Evolutionary conservation across 2,888 invertebrate species (phyloP).

Genomic region (Dryococelus australis): DNA sequence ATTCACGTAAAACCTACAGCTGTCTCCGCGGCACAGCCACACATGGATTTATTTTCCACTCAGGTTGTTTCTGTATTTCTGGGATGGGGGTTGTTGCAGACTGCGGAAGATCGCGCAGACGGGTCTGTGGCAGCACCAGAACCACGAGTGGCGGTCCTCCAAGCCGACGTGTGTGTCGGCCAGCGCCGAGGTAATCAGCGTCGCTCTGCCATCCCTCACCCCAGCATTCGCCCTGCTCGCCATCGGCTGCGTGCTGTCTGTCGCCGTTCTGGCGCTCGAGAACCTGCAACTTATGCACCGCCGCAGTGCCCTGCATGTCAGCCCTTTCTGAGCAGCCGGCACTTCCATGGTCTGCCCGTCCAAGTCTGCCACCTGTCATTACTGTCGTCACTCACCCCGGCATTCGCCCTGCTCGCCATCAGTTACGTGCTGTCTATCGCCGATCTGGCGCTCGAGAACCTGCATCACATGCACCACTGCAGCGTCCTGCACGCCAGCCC

Average conservation of each 20-base stretch:
- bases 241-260: neutral
- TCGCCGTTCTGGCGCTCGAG: neutral
- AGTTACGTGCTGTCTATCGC: neutral
- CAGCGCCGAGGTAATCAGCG: constrained; percentile 17
- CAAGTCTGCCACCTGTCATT: neutral
- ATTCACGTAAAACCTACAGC: no score
- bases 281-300: neutral
- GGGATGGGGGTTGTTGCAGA: neutral
- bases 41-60: no score
- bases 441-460: neutral
- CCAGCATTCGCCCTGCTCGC: neutral
- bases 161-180: neutral
- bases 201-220: constrained; percentile 1
- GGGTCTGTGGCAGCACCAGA: constrained; percentile 19
- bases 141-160: constrained; percentile 13
- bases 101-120: neutral
- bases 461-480: neutral
- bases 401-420: neutral
- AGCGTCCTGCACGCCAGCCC: no score
- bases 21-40: no score
- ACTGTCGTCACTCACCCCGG: neutral
- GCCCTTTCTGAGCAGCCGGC: no score
- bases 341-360: no score
- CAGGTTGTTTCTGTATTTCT: no score
- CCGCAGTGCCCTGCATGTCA: no score